Conservation (phyloP, 2,888 invertebrate genomes). For the Epistrophella euchroma region DNA sequence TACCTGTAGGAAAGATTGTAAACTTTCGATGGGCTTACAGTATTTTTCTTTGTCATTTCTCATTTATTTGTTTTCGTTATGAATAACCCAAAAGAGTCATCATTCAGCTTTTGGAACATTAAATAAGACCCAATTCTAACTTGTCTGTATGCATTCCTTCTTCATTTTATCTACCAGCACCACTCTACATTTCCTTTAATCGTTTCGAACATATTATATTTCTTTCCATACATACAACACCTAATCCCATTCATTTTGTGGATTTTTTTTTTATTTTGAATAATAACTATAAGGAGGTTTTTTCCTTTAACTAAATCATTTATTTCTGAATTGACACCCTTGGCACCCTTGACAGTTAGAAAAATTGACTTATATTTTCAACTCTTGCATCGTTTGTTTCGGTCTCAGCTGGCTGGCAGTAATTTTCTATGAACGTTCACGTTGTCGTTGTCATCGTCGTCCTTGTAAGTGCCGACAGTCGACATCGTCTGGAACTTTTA, state of each 20-base stretch:
- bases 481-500: conserved; percentile 48
- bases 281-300: neutral
- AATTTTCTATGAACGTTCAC: conserved; percentile 44
- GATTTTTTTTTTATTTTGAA: neutral
- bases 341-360: conserved; percentile 43
- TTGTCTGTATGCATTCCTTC: too few relatives aligned
- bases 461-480: conserved; percentile 24
- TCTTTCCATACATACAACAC: neutral
- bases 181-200: too few relatives aligned
- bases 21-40: too few relatives aligned
- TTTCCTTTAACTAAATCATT: conserved; percentile 37
- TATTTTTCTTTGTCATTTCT: too few relatives aligned
- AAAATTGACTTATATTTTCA: conserved; percentile 59
- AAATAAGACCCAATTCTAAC: too few relatives aligned
- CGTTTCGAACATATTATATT: too few relatives aligned
- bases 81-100: too few relatives aligned
- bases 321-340: conserved; percentile 50
- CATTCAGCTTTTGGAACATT: too few relatives aligned
- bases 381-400: conserved; percentile 23
- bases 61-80: too few relatives aligned
- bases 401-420: conserved; percentile 8
- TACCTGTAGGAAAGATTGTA: too few relatives aligned
- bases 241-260: neutral
- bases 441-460: conserved; percentile 10
- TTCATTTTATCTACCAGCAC: too few relatives aligned